Evolutionary conservation across 2,888 invertebrate species (phyloP).

Genomic region (Netelia fuscicornis): DNA sequence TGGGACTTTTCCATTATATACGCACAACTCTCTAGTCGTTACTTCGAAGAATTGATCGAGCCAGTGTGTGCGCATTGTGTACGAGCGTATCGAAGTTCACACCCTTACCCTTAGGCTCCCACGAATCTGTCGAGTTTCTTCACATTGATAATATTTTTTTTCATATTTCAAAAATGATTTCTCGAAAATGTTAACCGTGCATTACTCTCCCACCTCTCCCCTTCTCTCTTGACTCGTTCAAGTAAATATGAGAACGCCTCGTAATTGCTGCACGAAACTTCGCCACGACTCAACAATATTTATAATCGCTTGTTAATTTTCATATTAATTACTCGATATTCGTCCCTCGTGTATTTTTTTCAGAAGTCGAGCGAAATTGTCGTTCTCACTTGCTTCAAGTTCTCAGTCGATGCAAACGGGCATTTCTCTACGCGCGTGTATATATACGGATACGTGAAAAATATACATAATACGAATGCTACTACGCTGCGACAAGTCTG

Average conservation of each 20-base stretch:
- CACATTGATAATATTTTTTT: not conserved
- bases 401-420: slow-evolving; percentile 26
- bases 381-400: slow-evolving; percentile 59
- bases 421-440: slow-evolving; percentile 19
- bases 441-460: not conserved
- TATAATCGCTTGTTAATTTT: slow-evolving; percentile 78
- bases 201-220: not conserved
- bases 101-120: too few species aligned
- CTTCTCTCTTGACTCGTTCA: not conserved
- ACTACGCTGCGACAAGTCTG: slow-evolving; percentile 69
- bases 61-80: not conserved
- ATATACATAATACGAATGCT: slow-evolving; percentile 25
- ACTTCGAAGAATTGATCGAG: slow-evolving; percentile 54
- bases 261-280: slow-evolving; percentile 71
- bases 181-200: too few species aligned
- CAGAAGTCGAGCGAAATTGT: slow-evolving; percentile 12
- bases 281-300: slow-evolving; percentile 46
- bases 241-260: slow-evolving; percentile 7
- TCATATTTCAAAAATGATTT: too few species aligned
- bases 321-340: slow-evolving; percentile 78
- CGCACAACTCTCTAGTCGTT: slow-evolving; percentile 30
- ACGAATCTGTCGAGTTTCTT: not conserved
- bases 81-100: not conserved
- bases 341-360: slow-evolving; percentile 10
- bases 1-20: slow-evolving; percentile 45